Base-by-base conservation (phyloP, 2,888 invertebrate species). In the Leucozona laternaria region DNA sequence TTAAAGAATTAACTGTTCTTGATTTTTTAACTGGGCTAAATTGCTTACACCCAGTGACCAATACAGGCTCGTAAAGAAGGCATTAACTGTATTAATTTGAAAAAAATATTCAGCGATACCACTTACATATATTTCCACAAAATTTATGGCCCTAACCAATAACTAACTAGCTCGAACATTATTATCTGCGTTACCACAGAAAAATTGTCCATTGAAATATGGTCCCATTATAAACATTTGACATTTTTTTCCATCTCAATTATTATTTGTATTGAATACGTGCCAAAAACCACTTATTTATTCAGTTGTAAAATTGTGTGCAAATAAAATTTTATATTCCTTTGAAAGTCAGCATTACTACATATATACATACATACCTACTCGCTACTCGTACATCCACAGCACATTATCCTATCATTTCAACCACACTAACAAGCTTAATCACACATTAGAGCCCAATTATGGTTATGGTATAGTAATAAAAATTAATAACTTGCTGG, bases 401-500 rank as follows among this genome's bases (percentile, higher is more conserved):
- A 64, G 25, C 7, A 17, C 22, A 68, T 68, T 53, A 68, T 53
- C 68, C 68, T 53, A 68, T 53, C 53, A 68, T 53, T 68, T 37
- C 11, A 75, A 70, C 78, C 78, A 68, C 78, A 68, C 83, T 70
- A 66, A 82, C 77, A 82, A 77, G 71, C 76, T 70, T 81, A 83
- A 78, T 73, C 66, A 68, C 73, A 75, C 83, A 83, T 83, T 79
- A 73, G 55, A 53, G 45, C 79, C 60, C 60, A 66, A 55, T 64
- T 64, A 48, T 50, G 73, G 58, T 60, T 48, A 37, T 53, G 72
- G 82, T 53, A 60, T 13, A 66, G 76, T 58, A 76, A 84, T 84
- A 84, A 84, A 84, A 84, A 84, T 84, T 84, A 84, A 84, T 84
- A 84, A 84, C 84, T 79, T 71, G 57, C 79, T 79, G 64, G 75